Conservation (phyloP, 1,140 invertebrate species). For the Physella acuta region DNA sequence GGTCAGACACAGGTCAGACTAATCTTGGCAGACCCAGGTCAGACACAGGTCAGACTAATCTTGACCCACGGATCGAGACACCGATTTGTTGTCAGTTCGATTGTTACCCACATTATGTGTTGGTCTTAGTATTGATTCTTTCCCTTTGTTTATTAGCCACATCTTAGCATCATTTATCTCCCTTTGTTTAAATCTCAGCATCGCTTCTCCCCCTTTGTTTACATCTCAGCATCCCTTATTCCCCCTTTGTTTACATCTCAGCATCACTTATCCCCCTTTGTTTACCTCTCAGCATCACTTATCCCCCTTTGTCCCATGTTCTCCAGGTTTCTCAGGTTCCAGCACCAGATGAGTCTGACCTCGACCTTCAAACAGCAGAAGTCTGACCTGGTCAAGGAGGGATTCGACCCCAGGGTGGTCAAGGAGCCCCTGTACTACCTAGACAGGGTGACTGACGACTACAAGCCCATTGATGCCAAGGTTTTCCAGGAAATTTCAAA, state of each 20-base stretch:
- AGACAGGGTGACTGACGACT: slow-evolving; percentile 62
- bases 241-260: background rate
- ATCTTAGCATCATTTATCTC: too few species aligned
- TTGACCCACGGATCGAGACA: too few species aligned
- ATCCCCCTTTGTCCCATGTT: background rate
- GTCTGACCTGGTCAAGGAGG: slow-evolving; percentile 78
- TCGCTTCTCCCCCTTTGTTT: background rate
- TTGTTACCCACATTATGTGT: too few species aligned
- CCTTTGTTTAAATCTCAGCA: background rate
- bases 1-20: too few species aligned
- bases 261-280: background rate
- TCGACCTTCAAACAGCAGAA: slow-evolving; percentile 49
- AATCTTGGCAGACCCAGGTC: too few species aligned
- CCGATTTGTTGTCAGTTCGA: too few species aligned
- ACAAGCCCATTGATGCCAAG: slow-evolving; percentile 67
- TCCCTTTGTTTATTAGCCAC: too few species aligned
- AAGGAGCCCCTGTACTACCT: slow-evolving; percentile 80
- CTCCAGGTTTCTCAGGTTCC: slow-evolving; percentile 75
- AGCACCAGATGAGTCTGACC: slow-evolving; percentile 38
- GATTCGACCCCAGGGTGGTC: slow-evolving; percentile 79
- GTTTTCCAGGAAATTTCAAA: slow-evolving; percentile 68
- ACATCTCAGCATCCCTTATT: background rate
- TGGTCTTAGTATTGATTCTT: too few species aligned
- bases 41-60: too few species aligned
- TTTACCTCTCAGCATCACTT: slow-evolving; percentile 1